Base-by-base conservation (phyloP, 2,797 vertebrate species). In the Hapalemur alaotrensis region DNA sequence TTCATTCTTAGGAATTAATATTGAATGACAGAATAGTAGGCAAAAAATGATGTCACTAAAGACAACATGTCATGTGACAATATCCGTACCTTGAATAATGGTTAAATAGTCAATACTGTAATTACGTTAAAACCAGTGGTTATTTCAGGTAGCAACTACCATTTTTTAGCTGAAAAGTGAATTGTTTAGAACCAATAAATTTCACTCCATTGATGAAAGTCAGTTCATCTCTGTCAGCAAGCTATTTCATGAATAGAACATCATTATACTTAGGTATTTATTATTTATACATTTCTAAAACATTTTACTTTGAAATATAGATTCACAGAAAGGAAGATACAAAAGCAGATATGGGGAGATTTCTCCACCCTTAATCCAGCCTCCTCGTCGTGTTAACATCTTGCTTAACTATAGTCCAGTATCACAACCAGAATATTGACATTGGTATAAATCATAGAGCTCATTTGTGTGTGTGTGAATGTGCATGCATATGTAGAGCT, bases 81-180 rank as follows among this genome's bases (percentile, higher is more conserved):
- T 61, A 84, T 43, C 10, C 23, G 7, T 63, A 48, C 43, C 46
- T 65, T 14, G 30, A 20, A 75, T 79, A 46, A 43, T 28, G 75
- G 43, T 89, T 38, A 95, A 88, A 91, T 65, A 90, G 35, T 86
- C 52, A 43, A 61, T 73, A 93, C 73, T 91, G 0, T 83, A 92
- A 38, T 10, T 59, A 89, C 4, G 7, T 59, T 93, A 80, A 87
- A 95, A 41, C 32, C 67, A 91, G 4, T 69, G 32, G 15, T 52
- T 89, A 57, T 73, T 93, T 52, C 73, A 59, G 86, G 32, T 69
- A 73, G n/a, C 69, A 72, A 1, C 20, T 70, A 15, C 46, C 43
- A 70, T 17, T 50, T 78, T 78, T 90, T 57, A 87, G 23, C 65
- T 32, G 15, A 38, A 75, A 85, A 63, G 5, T n/a, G 5, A 70